Base-by-base conservation (phyloP, 1,140 invertebrate species). In the Heliconius eleuchia region DNA sequence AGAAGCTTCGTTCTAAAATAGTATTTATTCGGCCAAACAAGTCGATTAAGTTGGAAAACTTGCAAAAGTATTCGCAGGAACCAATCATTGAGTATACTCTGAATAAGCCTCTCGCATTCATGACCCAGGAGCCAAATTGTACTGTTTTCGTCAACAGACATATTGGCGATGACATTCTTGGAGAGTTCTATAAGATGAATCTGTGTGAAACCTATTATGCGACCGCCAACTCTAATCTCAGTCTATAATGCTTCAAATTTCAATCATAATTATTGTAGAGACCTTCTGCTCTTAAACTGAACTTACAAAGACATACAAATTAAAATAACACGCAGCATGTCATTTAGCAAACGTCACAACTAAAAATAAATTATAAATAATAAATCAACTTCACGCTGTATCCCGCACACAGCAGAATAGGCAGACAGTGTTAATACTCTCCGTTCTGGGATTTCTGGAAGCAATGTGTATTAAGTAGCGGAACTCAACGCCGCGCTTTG, bases 131-230 rank as follows among this genome's bases (percentile, higher is more conserved):
- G 57, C 72, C 87, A 46, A 75, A 66, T 11, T 89, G 85, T 73
- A 74, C 86, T 2, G 76, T 83, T 1, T 85, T 89, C 23, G 73
- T 91, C 2, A 91, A 91, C 66, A 72, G 66, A 18, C 79, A 89
- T 71, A 71, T 91, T 9, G 81, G 84, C 37, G 73, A 73, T 8
- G 80, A 84, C 7, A 80, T 87, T 13, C n/a, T 87, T 18, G 46
- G 87, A 57, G 70, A 4, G 0, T 90, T 85, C 55, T 74, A 86
- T 9, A 82, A 82, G 0, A 84, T 60, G 16, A 89, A 83, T 46
- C 76, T 78, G 1, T 83, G 82, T 74, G 79, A 80, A 34, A 83
- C n/a, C 1, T 82, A 83, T 11, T 66, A 66, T 30, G 11, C 27
- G 1, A 2, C 9, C 19, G 8, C n/a, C 0, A 11, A 8, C 57